phyloP scores from a whole-genome alignment of 2,113 vertebrate genomes.

The Trichechus manatus region DNA sequence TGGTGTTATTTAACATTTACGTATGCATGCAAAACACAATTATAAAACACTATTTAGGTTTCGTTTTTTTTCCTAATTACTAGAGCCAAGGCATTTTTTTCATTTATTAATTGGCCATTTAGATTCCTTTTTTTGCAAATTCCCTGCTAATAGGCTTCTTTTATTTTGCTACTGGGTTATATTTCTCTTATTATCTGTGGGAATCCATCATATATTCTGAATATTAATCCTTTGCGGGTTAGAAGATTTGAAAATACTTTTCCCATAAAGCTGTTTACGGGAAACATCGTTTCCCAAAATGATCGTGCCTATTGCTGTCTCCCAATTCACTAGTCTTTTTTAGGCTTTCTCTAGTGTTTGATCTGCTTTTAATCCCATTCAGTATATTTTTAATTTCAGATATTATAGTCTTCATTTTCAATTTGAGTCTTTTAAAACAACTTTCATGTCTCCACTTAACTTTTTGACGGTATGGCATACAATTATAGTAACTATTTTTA shows the following conservation, averaged over 20 bases:
- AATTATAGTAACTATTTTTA: background rate
- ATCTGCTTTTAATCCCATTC: no score
- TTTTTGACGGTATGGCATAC: background rate
- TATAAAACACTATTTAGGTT: background rate
- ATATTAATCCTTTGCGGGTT: background rate
- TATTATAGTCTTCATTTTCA: background rate
- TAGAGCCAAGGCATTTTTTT: background rate
- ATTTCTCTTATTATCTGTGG: background rate
- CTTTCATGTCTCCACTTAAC: background rate
- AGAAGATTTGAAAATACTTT: constrained; percentile 18
- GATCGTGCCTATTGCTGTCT: background rate
- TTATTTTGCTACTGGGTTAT: background rate
- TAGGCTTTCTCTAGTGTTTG: background rate
- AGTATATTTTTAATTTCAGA: background rate
- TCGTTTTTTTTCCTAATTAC: background rate
- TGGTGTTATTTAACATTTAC: background rate
- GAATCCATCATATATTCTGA: background rate
- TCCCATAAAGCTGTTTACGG: background rate
- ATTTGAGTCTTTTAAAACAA: background rate
- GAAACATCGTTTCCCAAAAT: no score
- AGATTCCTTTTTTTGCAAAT: background rate
- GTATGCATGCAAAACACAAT: background rate
- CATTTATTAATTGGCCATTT: background rate
- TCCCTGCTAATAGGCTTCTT: background rate
- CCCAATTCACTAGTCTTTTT: background rate